These are phyloP conservation scores for Myiozetetes cayanensis DNA, from an alignment of 2,113 vertebrate genomes.

Conservation along the genomic window DNA sequence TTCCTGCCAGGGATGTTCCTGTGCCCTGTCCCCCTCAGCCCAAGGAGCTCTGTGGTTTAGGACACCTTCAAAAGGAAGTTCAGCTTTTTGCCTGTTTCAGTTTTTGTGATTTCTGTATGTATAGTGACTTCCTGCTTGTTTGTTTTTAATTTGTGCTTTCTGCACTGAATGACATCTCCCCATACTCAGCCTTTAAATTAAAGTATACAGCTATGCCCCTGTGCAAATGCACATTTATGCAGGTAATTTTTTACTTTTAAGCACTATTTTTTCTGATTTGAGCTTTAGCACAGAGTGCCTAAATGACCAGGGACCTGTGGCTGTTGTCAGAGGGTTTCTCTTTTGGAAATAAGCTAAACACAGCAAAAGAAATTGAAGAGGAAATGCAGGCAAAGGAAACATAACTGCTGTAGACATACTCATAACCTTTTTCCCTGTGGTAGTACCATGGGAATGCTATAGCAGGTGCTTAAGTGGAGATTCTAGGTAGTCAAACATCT, in stretches of 20 bases:
- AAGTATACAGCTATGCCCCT: background rate
- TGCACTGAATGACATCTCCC: background rate
- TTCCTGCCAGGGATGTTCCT: background rate
- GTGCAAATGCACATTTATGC: background rate
- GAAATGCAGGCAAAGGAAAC: background rate
- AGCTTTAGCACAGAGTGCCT: background rate
- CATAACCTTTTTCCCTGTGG: background rate
- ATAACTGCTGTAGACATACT: background rate
- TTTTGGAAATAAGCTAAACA: background rate
- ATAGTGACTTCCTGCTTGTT: background rate
- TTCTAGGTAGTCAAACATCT: conserved; percentile 12
- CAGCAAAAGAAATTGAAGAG: background rate
- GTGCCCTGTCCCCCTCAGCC: background rate
- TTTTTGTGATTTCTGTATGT: background rate
- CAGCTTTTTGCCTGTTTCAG: background rate
- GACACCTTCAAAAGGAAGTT: background rate
- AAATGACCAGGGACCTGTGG: background rate
- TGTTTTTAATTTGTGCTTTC: background rate
- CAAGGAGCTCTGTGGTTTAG: background rate
- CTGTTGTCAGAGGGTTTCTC: background rate
- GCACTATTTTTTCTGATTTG: background rate
- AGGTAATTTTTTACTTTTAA: background rate
- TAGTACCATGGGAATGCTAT: background rate
- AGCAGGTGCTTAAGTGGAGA: background rate
- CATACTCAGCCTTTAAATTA: background rate